Evolutionary conservation across 2,888 invertebrate genomes (phyloP).

Genomic region (Tachina lurida): DNA sequence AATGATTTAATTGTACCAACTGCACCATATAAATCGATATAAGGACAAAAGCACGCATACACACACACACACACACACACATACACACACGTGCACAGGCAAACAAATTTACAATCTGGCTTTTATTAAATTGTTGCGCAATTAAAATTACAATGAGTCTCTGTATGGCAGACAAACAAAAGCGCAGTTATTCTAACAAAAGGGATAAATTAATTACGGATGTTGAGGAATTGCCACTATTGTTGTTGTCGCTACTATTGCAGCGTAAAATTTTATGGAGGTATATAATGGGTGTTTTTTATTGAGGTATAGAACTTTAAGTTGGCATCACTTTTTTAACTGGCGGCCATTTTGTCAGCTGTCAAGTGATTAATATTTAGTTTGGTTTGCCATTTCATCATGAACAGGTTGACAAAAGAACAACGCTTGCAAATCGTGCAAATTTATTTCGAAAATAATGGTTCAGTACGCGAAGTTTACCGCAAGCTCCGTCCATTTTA

Average conservation of each 20-base stretch:
- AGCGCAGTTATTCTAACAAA: constrained; percentile 61
- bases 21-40: neutral
- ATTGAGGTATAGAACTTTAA: too few species aligned
- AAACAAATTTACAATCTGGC: neutral
- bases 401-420: too few species aligned
- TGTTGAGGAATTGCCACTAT: constrained; percentile 30
- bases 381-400: too few species aligned
- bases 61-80: neutral
- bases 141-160: constrained; percentile 59
- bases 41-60: neutral
- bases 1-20: constrained; percentile 56
- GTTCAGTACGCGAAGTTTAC: too few species aligned
- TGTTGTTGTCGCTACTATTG: neutral
- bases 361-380: too few species aligned
- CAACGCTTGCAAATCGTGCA: too few species aligned
- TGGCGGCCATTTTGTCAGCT: too few species aligned
- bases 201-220: constrained; percentile 63
- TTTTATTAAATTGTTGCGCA: constrained; percentile 61
- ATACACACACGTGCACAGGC: neutral
- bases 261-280: neutral
- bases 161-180: constrained; percentile 45
- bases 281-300: too few species aligned
- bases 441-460: too few species aligned
- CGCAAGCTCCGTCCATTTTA: too few species aligned
- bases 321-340: too few species aligned